phyloP scores from a whole-genome alignment of 2,888 invertebrate species.

The Therioaphis trifolii region DNA sequence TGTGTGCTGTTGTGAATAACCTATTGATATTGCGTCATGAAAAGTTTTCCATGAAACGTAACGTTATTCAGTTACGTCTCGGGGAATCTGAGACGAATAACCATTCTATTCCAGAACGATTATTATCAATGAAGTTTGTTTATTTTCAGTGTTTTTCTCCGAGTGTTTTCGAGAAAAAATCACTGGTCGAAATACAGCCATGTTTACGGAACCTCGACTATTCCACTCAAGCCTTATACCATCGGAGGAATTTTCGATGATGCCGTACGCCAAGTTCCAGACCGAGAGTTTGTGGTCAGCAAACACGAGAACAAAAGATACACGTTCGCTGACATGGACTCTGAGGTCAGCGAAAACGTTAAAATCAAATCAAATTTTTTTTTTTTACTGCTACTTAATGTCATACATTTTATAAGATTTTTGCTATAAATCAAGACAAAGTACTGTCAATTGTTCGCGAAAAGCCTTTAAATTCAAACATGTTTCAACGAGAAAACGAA shows the following conservation, averaged over 20 bases:
- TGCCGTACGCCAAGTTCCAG: background rate
- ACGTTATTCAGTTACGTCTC: too few relatives aligned
- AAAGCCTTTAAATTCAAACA: too few relatives aligned
- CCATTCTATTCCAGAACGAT: too few relatives aligned
- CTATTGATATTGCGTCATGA: too few relatives aligned
- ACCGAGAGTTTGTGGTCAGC: conserved; percentile 40
- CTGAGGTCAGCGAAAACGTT: conserved; percentile 12
- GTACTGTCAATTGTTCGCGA: too few relatives aligned
- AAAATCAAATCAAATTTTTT: background rate
- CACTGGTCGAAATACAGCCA: conserved; percentile 45
- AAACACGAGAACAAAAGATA: conserved; percentile 38
- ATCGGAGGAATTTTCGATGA: conserved; percentile 40
- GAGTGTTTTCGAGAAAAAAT: background rate
- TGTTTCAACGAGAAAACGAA: too few relatives aligned
- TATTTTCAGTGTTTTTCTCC: background rate
- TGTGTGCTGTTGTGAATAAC: too few relatives aligned
- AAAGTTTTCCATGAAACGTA: too few relatives aligned
- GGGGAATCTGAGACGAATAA: too few relatives aligned
- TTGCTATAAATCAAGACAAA: too few relatives aligned
- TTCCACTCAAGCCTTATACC: conserved; percentile 7
- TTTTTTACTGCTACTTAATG: background rate
- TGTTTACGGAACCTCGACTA: background rate
- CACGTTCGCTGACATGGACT: conserved; percentile 34
- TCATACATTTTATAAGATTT: too few relatives aligned
- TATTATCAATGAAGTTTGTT: too few relatives aligned